Percentiles rank a stretch among this genome's conserved stretches.
These are phyloP conservation scores for Taeniopygia guttata DNA, from an alignment of 2,797 vertebrate genomes.

Conservation along the genomic window DNA sequence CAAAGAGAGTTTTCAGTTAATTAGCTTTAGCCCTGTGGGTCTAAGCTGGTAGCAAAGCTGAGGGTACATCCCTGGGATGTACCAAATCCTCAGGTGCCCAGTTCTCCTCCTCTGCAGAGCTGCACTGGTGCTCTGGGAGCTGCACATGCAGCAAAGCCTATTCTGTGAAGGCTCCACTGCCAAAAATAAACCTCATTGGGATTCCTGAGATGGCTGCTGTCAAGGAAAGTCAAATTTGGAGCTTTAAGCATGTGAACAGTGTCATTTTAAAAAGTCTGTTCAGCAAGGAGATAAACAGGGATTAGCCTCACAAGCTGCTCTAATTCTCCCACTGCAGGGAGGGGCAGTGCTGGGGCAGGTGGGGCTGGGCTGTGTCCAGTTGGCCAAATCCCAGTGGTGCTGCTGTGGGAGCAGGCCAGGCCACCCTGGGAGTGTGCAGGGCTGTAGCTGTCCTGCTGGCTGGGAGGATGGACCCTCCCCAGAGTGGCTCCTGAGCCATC, in stretches of 20 bases:
- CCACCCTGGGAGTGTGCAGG: accelerated
- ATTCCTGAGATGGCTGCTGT: slow-evolving; percentile 59
- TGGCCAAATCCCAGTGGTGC: neutral
- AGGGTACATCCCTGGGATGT: neutral
- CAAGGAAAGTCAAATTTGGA: slow-evolving; percentile 59
- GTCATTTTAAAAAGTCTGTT: slow-evolving; percentile 56
- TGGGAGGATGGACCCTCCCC: accelerated
- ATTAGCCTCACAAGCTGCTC: slow-evolving; percentile 41
- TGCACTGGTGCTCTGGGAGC: neutral
- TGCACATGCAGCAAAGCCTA: neutral
- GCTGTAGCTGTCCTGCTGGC: neutral
- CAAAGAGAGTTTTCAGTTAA: neutral
- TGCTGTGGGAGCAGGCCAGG: neutral
- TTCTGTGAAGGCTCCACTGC: neutral
- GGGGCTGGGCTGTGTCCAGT: neutral
- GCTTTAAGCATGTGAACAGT: slow-evolving; percentile 47
- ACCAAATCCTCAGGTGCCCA: neutral
- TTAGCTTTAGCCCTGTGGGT: neutral
- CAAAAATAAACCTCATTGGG: slow-evolving; percentile 59
- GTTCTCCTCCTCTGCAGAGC: neutral
- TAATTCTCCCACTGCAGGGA: neutral
- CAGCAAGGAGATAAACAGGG: slow-evolving; percentile 43
- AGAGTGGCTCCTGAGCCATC: accelerated
- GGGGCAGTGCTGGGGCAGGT: neutral
- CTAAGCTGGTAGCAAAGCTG: neutral